Conservation (phyloP, 1,140 invertebrate species). For the Ericerus pela region DNA sequence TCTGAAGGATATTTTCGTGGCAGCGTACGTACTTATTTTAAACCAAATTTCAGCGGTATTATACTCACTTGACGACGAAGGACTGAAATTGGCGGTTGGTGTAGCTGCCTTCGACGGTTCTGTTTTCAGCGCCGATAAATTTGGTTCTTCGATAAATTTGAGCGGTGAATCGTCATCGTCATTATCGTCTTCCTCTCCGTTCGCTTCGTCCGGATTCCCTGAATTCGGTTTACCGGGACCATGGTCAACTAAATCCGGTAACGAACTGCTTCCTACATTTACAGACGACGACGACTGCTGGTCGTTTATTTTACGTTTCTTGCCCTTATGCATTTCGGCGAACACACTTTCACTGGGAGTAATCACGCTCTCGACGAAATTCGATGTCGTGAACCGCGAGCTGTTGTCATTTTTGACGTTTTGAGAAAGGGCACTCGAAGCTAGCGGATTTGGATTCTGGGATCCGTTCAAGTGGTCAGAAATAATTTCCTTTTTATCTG, state of each 20-base stretch:
- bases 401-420: conserved; percentile 9
- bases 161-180: neutral
- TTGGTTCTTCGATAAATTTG: conserved; percentile 1
- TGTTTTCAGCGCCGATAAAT: neutral
- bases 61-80: too few species aligned
- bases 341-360: conserved; percentile 29
- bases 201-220: neutral
- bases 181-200: conserved; percentile 4
- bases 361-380: conserved; percentile 23
- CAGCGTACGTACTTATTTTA: too few species aligned
- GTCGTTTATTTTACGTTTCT: neutral
- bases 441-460: neutral
- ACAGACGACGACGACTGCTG: neutral
- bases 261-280: too few species aligned
- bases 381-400: conserved; percentile 23
- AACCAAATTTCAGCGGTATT: too few species aligned
- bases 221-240: too few species aligned
- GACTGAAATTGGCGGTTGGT: neutral
- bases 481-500: neutral
- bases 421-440: neutral
- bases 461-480: neutral
- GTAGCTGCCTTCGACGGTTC: neutral
- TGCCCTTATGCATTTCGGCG: conserved; percentile 19
- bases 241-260: too few species aligned
- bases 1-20: too few species aligned